A percentile compares a stretch with the other conserved stretches of the same genome.
phyloP scores from a whole-genome alignment of 2,888 invertebrate species.

The Sinhomidia bicolor region DNA sequence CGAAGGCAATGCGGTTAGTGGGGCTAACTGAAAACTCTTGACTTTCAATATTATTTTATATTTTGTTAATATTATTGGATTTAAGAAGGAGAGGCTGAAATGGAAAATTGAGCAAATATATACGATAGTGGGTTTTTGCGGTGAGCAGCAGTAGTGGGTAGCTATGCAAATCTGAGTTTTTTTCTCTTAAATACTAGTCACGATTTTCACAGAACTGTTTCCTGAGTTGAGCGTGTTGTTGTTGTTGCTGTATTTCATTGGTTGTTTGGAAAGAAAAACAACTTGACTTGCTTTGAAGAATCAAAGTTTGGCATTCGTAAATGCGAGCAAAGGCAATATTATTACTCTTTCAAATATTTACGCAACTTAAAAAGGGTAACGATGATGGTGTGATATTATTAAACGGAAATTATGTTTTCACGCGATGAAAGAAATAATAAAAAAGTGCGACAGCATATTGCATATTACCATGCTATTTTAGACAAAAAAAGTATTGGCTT shows the following conservation, averaged over 20 bases:
- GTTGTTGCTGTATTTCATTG: background rate
- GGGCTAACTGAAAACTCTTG: background rate
- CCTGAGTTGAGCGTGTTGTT: background rate
- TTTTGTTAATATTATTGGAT: background rate
- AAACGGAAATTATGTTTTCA: constrained; percentile 46
- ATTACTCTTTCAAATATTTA: no score
- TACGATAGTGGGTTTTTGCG: no score
- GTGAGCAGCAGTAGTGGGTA: no score
- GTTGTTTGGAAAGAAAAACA: no score
- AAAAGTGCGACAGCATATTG: background rate
- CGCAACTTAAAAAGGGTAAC: background rate
- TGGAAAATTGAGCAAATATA: no score
- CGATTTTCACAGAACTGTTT: background rate
- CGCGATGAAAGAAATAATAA: background rate
- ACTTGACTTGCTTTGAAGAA: no score
- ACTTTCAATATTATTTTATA: background rate
- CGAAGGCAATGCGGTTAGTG: background rate
- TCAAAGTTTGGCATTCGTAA: no score
- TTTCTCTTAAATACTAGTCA: background rate
- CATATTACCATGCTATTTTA: background rate
- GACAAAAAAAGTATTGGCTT: background rate
- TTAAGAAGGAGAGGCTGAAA: background rate
- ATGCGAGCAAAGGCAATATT: no score
- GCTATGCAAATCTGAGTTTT: background rate
- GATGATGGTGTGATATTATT: background rate